Percentiles rank a stretch among this genome's conserved stretches.
Conservation (phyloP, 1,140 invertebrate species). For the Stenopsyche tienmushanensis region DNA sequence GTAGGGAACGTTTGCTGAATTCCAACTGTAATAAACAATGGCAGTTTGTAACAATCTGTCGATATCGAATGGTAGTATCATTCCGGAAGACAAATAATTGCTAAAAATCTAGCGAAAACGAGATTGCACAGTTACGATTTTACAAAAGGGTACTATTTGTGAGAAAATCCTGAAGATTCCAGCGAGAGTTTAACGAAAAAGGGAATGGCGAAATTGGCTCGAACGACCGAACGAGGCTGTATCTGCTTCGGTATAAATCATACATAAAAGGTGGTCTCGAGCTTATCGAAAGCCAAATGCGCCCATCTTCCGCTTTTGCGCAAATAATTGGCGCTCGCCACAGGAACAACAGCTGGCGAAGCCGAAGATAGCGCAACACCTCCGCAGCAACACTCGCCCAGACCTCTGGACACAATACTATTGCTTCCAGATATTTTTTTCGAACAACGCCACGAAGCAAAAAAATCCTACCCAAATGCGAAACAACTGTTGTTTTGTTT, state of each 20-base stretch:
- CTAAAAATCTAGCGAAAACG: too few relatives aligned
- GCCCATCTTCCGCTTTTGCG: conserved; percentile 13
- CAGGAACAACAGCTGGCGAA: conserved; percentile 3
- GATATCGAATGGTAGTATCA: too few relatives aligned
- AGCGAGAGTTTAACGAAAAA: conserved; percentile 2
- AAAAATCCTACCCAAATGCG: too few relatives aligned
- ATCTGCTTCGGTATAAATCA: conserved; percentile 21
- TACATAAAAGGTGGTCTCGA: conserved; percentile 21
- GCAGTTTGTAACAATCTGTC: too few relatives aligned
- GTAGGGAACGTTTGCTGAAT: too few relatives aligned
- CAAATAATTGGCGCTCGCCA: conserved; percentile 7
- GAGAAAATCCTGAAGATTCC: background rate
- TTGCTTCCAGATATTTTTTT: background rate
- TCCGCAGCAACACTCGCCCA: background rate
- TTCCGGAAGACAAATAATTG: too few relatives aligned
- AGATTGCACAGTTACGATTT: background rate
- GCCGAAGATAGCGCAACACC: background rate
- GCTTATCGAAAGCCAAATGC: conserved; percentile 11
- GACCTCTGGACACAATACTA: background rate
- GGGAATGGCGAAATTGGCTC: conserved; percentile 25
- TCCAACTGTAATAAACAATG: too few relatives aligned
- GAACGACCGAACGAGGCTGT: conserved; percentile 2
- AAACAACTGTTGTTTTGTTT: too few relatives aligned
- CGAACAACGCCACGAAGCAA: too few relatives aligned
- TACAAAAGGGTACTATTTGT: background rate